Evolutionary conservation across 2,797 vertebrate species (phyloP).

Genomic region (Pitangus sulphuratus): DNA sequence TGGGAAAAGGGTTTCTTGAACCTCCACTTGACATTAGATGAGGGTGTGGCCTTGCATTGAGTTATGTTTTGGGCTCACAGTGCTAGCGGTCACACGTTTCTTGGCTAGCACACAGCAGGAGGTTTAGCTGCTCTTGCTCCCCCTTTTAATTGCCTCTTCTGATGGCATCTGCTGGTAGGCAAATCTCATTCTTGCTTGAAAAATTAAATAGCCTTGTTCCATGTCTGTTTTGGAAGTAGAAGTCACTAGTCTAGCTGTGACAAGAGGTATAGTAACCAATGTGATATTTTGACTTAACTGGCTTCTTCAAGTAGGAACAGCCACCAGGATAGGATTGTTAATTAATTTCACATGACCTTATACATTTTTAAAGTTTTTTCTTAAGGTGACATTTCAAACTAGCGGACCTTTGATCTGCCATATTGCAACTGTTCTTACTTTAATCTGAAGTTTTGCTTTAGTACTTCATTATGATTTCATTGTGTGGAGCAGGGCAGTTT

Average conservation of each 20-base stretch:
- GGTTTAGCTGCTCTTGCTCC: background rate
- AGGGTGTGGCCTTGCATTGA: background rate
- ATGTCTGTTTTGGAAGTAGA: background rate
- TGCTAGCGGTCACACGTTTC: rapidly evolving
- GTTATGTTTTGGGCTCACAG: background rate
- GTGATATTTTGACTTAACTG: background rate
- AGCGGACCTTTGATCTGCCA: background rate
- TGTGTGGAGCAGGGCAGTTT: background rate
- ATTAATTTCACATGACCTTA: background rate
- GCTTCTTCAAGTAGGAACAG: background rate
- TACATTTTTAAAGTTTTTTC: background rate
- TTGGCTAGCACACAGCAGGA: background rate
- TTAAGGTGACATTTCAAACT: background rate
- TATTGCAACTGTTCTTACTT: background rate
- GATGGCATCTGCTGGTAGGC: background rate
- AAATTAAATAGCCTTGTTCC: background rate
- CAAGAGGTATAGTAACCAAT: background rate
- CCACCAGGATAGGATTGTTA: background rate
- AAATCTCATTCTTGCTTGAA: background rate
- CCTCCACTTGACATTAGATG: background rate
- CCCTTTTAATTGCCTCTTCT: background rate
- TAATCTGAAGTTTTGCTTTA: background rate
- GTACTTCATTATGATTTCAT: background rate
- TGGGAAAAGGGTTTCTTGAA: background rate
- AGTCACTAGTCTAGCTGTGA: background rate